A percentile compares a stretch with the other conserved stretches of the same genome.
Evolutionary conservation across 2,888 invertebrate genomes (phyloP).

Genomic region (Xanthorhoe spadicearia): DNA sequence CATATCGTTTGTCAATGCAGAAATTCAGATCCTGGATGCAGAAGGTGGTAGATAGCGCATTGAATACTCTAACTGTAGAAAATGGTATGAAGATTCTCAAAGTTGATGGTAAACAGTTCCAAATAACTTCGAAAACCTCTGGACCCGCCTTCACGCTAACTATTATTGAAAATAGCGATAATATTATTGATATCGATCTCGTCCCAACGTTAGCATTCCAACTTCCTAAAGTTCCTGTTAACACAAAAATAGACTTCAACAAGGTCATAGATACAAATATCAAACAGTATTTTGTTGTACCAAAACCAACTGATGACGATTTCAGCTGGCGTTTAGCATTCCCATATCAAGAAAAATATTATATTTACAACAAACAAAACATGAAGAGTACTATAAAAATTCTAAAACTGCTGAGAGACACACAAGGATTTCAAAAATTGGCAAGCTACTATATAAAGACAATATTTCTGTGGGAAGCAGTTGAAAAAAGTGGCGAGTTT

Average conservation of each 20-base stretch:
- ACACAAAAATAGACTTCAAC: constrained; percentile 55
- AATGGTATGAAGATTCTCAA: constrained; percentile 53
- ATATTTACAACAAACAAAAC: constrained; percentile 58
- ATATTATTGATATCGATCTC: constrained; percentile 65
- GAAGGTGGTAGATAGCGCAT: constrained; percentile 59
- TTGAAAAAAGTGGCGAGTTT: constrained; percentile 49
- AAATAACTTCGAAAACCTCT: constrained; percentile 57
- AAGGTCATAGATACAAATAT: constrained; percentile 49
- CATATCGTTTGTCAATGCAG: constrained; percentile 53
- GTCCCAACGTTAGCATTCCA: constrained; percentile 65
- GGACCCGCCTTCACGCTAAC: constrained; percentile 67
- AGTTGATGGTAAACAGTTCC: constrained; percentile 51
- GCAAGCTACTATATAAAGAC: constrained; percentile 72
- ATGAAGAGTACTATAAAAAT: constrained; percentile 64
- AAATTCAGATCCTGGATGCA: constrained; percentile 67
- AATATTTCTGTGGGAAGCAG: constrained; percentile 65
- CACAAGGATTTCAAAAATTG: constrained; percentile 63
- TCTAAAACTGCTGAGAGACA: constrained; percentile 62
- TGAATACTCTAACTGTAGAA: constrained; percentile 54
- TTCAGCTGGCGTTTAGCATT: constrained; percentile 67
- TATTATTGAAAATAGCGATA: constrained; percentile 51
- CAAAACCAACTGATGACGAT: constrained; percentile 62
- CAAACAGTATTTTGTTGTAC: constrained; percentile 63
- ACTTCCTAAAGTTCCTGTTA: constrained; percentile 55
- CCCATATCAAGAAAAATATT: constrained; percentile 64